Conservation (phyloP, 2,797 vertebrate species). For the Microctenopoma stevenorrisi region DNA sequence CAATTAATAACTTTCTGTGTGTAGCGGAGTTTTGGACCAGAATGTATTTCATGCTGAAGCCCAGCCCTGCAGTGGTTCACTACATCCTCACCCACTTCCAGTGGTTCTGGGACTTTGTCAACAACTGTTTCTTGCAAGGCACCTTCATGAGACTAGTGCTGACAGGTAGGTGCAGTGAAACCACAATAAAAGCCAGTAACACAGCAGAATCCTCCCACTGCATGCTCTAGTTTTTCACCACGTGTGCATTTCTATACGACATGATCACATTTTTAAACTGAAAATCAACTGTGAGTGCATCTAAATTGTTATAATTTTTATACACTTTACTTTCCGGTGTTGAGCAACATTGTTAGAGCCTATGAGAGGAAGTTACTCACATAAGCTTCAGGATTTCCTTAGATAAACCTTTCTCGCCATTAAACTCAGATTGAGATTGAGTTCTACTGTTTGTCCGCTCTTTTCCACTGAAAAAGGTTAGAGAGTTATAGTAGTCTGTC, state of each 20-base stretch:
- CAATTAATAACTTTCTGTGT: not conserved
- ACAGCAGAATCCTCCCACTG: not conserved
- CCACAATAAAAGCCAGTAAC: not conserved
- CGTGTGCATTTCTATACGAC: not conserved
- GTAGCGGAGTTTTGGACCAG: slow-evolving; percentile 89
- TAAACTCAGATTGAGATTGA: not conserved
- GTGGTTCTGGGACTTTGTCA: slow-evolving; percentile 92
- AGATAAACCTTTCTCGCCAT: not conserved
- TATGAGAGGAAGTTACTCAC: not conserved
- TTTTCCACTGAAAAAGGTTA: too few relatives aligned
- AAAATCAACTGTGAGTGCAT: too few relatives aligned
- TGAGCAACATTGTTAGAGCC: not conserved
- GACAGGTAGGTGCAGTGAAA: slow-evolving; percentile 81
- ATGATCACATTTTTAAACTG: too few relatives aligned
- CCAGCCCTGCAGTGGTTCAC: slow-evolving; percentile 84
- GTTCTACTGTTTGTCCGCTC: too few relatives aligned
- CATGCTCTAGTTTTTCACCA: not conserved
- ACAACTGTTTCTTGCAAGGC: slow-evolving; percentile 87
- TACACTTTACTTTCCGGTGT: not conserved
- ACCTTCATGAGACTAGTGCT: slow-evolving; percentile 89
- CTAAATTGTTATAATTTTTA: too few relatives aligned
- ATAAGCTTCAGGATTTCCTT: not conserved
- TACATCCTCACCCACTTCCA: slow-evolving; percentile 91
- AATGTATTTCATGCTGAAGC: slow-evolving; percentile 83
- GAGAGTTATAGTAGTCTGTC: too few relatives aligned